A percentile compares a stretch with the other conserved stretches of the same genome.
phyloP scores from a whole-genome alignment of 1,140 invertebrate genomes.

The Saxidomus purpurata region DNA sequence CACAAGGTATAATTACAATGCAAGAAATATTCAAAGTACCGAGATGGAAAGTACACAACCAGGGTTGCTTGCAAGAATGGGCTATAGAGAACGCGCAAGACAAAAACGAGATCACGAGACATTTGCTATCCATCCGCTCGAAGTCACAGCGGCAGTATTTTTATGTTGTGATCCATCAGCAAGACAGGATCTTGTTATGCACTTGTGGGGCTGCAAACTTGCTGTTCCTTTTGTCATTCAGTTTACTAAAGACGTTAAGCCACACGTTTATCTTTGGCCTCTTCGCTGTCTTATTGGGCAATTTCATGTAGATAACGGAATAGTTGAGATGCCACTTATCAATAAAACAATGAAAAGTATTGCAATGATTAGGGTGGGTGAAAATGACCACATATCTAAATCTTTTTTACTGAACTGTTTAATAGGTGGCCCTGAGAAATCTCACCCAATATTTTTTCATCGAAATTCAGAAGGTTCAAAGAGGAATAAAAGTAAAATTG shows the following conservation, averaged over 20 bases:
- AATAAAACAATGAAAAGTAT: neutral
- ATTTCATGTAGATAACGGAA: neutral
- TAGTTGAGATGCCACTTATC: neutral
- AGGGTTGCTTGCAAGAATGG: neutral
- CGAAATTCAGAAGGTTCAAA: neutral
- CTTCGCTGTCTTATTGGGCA: neutral
- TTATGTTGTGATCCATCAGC: slow-evolving; percentile 2
- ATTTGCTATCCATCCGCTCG: neutral
- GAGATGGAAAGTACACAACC: neutral
- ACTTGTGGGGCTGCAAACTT: neutral
- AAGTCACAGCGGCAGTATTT: neutral
- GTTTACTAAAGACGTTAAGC: neutral
- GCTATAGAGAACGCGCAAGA: neutral
- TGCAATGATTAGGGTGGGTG: neutral
- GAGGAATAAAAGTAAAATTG: neutral
- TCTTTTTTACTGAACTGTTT: neutral
- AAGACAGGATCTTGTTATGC: slow-evolving; percentile 1
- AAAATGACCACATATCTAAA: neutral
- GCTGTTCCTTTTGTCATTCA: neutral
- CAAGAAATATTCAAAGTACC: neutral
- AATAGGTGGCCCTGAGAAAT: neutral
- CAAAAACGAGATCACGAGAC: neutral
- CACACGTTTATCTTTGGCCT: neutral
- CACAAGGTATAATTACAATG: neutral
- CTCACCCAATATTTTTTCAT: neutral